Percentiles rank a stretch among this genome's conserved stretches.
These are phyloP conservation scores for Onychorhynchus coronatus DNA, from an alignment of 2,113 vertebrate species.

Conservation along the genomic window DNA sequence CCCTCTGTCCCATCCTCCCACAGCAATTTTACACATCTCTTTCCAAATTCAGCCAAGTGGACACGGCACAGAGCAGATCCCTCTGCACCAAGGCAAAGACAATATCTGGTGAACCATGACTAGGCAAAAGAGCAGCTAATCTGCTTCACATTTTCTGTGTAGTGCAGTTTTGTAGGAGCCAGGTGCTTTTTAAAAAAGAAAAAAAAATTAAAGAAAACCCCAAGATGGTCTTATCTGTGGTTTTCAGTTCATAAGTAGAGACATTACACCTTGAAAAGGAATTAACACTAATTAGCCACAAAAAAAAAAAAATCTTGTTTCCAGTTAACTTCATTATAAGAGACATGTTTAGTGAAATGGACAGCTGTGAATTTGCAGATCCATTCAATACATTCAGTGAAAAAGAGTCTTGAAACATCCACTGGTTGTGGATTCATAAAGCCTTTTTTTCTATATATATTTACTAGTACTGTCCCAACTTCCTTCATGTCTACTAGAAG, in stretches of 20 bases:
- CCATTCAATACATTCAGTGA: background rate
- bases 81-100: background rate
- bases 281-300: background rate
- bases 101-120: fast-evolving
- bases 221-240: background rate
- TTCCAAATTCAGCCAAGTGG: background rate
- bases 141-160: background rate
- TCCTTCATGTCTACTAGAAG: background rate
- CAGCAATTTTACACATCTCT: background rate
- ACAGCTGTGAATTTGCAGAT: background rate
- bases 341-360: background rate
- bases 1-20: background rate
- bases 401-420: background rate
- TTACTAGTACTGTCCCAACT: background rate
- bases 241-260: background rate
- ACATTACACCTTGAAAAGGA: background rate
- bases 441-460: background rate
- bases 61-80: background rate
- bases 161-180: background rate
- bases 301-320: background rate
- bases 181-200: background rate
- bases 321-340: background rate
- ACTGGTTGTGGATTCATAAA: background rate
- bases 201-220: background rate
- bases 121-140: background rate